These are phyloP conservation scores for Atherix ibis DNA, from an alignment of 2,888 invertebrate species.

Conservation along the genomic window DNA sequence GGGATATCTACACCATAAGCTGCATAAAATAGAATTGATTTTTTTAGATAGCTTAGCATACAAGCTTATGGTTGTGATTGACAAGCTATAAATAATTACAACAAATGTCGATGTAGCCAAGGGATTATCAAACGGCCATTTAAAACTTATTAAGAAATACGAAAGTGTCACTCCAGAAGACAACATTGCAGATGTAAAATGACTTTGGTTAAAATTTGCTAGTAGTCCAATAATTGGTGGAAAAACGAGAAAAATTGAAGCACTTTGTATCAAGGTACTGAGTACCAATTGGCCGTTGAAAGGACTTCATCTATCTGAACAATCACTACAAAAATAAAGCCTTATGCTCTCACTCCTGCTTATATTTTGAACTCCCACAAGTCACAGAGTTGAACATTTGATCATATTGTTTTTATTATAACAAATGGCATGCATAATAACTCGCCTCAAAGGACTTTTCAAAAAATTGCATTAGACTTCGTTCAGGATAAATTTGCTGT, in stretches of 20 bases:
- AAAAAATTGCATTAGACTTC: too few species aligned
- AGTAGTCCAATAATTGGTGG: constrained; percentile 8
- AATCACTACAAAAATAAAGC: constrained; percentile 8
- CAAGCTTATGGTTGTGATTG: constrained; percentile 12
- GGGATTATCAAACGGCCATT: constrained; percentile 21
- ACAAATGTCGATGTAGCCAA: constrained; percentile 21
- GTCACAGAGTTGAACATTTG: too few species aligned
- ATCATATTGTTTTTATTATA: too few species aligned
- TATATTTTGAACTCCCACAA: too few species aligned
- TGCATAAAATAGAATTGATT: constrained; percentile 12
- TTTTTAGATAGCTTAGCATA: constrained; percentile 20
- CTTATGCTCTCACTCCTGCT: too few species aligned
- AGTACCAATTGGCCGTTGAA: too few species aligned
- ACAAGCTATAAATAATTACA: constrained; percentile 12
- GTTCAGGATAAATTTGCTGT: too few species aligned
- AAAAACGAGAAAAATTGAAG: constrained; percentile 10
- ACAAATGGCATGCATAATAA: too few species aligned
- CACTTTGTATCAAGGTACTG: too few species aligned
- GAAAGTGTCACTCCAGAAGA: constrained; percentile 15
- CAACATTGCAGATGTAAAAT: constrained; percentile 6
- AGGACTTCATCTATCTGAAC: too few species aligned
- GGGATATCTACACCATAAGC: constrained; percentile 8
- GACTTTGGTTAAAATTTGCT: constrained; percentile 8
- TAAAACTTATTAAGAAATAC: too few species aligned
- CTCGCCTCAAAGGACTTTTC: too few species aligned